These are phyloP conservation scores for Pteropus rufus DNA, from an alignment of 2,797 vertebrate species.

Conservation along the genomic window DNA sequence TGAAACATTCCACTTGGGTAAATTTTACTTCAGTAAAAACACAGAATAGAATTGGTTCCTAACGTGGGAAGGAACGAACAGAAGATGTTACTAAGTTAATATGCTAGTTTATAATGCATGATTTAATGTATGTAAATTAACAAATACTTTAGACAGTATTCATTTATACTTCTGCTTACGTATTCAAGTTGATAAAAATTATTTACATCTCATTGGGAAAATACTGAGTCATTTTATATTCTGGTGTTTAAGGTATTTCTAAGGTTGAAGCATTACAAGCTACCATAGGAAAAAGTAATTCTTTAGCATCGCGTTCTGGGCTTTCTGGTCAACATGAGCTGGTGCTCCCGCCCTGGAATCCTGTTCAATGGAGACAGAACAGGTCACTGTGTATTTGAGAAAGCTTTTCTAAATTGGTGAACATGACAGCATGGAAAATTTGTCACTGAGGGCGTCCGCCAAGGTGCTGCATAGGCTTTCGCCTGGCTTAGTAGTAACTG, in stretches of 20 bases:
- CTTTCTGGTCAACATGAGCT: not conserved
- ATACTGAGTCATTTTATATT: not conserved
- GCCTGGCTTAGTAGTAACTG: not conserved
- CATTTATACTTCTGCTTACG: not conserved
- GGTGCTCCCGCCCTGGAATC: not conserved
- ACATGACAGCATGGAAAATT: not conserved
- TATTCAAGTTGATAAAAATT: not conserved
- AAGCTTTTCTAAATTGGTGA: not conserved
- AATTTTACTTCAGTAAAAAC: not conserved
- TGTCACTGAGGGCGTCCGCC: not conserved
- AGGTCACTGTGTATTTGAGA: not conserved
- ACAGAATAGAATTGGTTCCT: not conserved
- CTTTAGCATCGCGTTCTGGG: not conserved
- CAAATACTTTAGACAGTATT: not conserved
- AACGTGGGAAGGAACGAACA: not conserved
- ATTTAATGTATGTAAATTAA: not conserved
- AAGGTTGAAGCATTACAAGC: not conserved
- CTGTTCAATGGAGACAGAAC: not conserved
- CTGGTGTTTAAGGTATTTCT: not conserved
- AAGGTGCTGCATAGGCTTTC: not conserved
- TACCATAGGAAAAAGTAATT: not conserved
- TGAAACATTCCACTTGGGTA: not conserved
- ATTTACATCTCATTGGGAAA: not conserved
- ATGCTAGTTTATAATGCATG: not conserved
- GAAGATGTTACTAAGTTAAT: not conserved